phyloP scores from a whole-genome alignment of 2,113 vertebrate species.

The Equus przewalskii region DNA sequence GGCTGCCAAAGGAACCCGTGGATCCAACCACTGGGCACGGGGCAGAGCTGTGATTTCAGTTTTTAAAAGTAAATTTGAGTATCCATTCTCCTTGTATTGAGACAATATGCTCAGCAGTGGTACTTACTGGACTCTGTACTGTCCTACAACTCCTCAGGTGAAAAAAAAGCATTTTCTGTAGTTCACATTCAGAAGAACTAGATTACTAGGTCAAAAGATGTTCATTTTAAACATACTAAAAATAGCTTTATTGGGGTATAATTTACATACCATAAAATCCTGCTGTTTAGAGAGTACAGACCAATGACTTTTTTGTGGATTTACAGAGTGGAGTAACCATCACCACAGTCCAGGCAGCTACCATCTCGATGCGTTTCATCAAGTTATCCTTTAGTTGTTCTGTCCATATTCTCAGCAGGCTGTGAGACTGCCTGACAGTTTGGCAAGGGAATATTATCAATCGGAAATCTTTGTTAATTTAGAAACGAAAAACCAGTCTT shows the following conservation, averaged over 20 bases:
- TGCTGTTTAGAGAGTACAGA: neutral
- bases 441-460: neutral
- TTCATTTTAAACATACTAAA: neutral
- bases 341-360: neutral
- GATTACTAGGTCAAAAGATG: neutral
- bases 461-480: neutral
- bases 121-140: neutral
- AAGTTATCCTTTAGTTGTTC: neutral
- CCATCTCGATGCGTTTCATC: neutral
- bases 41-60: neutral
- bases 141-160: neutral
- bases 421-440: neutral
- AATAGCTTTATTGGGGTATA: neutral
- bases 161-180: neutral
- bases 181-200: neutral
- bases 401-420: neutral
- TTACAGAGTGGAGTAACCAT: neutral
- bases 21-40: too few species aligned
- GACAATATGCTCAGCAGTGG: neutral
- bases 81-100: neutral
- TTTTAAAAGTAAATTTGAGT: neutral
- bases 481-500: neutral
- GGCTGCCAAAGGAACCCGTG: too few species aligned
- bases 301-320: neutral
- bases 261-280: neutral